A percentile compares a stretch with the other conserved stretches of the same genome.
Evolutionary conservation across 2,797 vertebrate genomes (phyloP).

Genomic region (Silurus aristotelis): DNA sequence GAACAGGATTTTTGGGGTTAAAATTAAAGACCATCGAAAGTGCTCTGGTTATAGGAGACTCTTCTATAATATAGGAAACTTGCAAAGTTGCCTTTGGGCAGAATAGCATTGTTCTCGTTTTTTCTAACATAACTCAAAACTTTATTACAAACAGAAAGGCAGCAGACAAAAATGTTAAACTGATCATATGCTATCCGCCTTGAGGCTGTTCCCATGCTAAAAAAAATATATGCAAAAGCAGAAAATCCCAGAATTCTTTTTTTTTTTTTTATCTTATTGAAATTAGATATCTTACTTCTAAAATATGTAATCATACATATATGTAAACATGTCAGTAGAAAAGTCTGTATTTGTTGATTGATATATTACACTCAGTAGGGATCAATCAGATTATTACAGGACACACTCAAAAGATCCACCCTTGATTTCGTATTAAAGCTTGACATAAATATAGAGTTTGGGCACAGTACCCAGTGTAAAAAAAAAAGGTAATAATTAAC

Average conservation of each 20-base stretch:
- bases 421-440: background rate
- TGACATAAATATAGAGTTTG: background rate
- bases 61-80: background rate
- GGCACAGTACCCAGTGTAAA: no score
- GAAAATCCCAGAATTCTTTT: background rate
- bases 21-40: background rate
- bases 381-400: background rate
- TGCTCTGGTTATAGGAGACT: background rate
- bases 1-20: background rate
- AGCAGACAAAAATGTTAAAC: background rate
- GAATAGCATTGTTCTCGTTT: background rate
- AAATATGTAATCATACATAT: background rate
- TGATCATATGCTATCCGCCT: background rate
- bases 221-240: background rate
- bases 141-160: background rate
- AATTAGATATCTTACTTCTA: background rate
- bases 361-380: background rate
- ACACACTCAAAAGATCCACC: background rate
- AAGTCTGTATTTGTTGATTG: background rate
- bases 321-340: no score
- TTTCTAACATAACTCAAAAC: background rate
- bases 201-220: conserved; percentile 5
- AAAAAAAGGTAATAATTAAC: background rate
- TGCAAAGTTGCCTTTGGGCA: background rate
- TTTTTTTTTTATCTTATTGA: background rate